phyloP scores from a whole-genome alignment of 2,888 invertebrate species.

The Drosophila nr. medialis region DNA sequence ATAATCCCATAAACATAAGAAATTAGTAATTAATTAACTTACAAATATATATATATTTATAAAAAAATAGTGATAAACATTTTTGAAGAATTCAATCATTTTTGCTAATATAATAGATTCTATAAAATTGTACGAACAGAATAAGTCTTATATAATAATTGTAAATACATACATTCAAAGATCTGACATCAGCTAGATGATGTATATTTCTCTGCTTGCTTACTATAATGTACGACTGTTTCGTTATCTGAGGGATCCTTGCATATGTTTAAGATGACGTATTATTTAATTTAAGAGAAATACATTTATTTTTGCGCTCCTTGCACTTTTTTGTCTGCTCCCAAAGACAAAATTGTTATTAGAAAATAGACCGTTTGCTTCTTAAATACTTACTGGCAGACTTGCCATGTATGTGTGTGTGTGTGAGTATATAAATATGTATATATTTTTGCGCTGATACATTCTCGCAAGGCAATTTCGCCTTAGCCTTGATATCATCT shows the following conservation, averaged over 20 bases:
- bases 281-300: neutral
- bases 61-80: neutral
- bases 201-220: neutral
- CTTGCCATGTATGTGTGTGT: neutral
- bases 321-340: neutral
- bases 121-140: neutral
- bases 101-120: neutral
- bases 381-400: neutral
- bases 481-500: slow-evolving; percentile 7
- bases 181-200: neutral
- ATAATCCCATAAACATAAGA: neutral
- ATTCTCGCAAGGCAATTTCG: slow-evolving; percentile 2
- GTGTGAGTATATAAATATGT: neutral
- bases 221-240: neutral
- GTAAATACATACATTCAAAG: neutral
- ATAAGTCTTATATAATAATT: neutral
- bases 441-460: neutral
- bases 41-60: neutral
- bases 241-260: neutral
- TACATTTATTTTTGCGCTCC: neutral
- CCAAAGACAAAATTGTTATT: neutral
- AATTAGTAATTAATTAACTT: neutral
- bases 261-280: neutral
- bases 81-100: neutral
- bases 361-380: neutral